Base-by-base conservation (phyloP, 2,113 vertebrate genomes). In the Pelmatolapia mariae region DNA sequence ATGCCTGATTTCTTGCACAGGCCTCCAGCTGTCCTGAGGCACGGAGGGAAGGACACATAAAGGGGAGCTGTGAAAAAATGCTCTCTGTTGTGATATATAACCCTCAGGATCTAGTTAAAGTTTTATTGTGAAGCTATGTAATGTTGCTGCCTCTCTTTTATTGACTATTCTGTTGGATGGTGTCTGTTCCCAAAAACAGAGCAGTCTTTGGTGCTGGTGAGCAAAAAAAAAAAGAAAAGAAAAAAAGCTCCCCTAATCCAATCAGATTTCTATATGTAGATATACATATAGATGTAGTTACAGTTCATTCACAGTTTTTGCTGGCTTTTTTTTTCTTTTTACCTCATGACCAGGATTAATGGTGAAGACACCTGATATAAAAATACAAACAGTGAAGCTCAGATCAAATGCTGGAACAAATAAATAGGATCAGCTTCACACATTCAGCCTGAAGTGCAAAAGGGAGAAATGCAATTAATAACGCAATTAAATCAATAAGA, bases 151-250 rank as follows among this genome's bases (percentile, higher is more conserved):
- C 38, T 92, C 24, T 82, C 29, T 94, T 90, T 92, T 92, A 92
- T 93, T 87, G 80, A 84, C 63, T 82, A 80, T 88, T 89, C 92
- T 93, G 61, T 89, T 94, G 91, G 92, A 95, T 87, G 82, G 16
- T 63, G 11, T 92, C 8, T 59, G 18, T 68, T 91, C 88, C 89
- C 68, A 84, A 33, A 26, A 71, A 78, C 87, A 82, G 80, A 80
- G 71, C 50, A 8, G 24, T 88, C 83, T 82, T 50, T 79, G 83
- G 83, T 52, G 43, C 84, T 83, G 43, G 66, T 18, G 82, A 89
- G 63, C 78, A 63, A 68, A 80, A 80, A 86, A 56, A 59, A 71
- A 38, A 61, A 59, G 10, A 13, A 38, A 50, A n/a, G n/a, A n/a
- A 59, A 82, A 3, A 82, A 83, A 84, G 56, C 84, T 80, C 66